These are phyloP conservation scores for Neogobius melanostomus DNA, from an alignment of 2,113 vertebrate genomes.

Conservation along the genomic window DNA sequence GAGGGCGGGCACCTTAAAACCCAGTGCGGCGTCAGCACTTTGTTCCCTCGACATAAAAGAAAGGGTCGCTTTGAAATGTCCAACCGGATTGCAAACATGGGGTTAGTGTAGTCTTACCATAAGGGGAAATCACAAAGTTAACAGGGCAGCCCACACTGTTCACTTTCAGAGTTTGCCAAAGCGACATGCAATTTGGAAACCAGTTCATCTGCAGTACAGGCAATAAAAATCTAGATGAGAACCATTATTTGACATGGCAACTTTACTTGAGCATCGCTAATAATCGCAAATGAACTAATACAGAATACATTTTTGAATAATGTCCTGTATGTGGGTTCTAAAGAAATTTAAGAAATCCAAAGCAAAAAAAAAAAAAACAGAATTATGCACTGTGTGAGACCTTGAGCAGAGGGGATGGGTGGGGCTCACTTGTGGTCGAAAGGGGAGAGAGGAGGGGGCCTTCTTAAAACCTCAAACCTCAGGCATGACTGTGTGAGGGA, in stretches of 20 bases:
- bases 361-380: too few species aligned
- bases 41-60: slow-evolving; percentile 47
- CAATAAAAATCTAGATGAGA: too few species aligned
- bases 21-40: slow-evolving; percentile 64
- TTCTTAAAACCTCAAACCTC: slow-evolving; percentile 82
- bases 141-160: slow-evolving; percentile 15
- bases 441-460: slow-evolving; percentile 33
- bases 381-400: slow-evolving; percentile 6
- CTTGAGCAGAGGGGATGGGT: slow-evolving; percentile 38
- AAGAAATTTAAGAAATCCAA: neutral
- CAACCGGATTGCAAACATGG: slow-evolving; percentile 29
- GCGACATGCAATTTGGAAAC: too few species aligned
- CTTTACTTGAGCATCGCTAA: too few species aligned
- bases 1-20: slow-evolving; percentile 44
- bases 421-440: slow-evolving; percentile 56
- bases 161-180: too few species aligned
- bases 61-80: slow-evolving; percentile 46
- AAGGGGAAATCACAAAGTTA: slow-evolving; percentile 38
- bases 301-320: too few species aligned
- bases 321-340: too few species aligned
- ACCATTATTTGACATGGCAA: too few species aligned
- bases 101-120: neutral
- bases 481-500: slow-evolving; percentile 83
- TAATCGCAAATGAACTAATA: too few species aligned
- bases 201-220: too few species aligned